Evolutionary conservation across 2,888 invertebrate genomes (phyloP).

Genomic region (Phasia obesa): DNA sequence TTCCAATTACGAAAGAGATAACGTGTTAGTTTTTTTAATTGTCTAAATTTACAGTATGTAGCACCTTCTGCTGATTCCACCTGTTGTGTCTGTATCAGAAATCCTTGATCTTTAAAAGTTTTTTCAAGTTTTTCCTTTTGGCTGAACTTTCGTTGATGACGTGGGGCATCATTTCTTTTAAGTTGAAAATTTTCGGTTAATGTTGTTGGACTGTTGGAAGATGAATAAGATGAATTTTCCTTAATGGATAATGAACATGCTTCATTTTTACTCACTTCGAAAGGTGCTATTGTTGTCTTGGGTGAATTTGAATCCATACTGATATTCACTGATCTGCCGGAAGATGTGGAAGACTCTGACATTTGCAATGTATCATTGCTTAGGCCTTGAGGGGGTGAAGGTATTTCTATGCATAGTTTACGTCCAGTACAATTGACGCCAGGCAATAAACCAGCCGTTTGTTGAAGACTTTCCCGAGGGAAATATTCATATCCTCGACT

Average conservation of each 20-base stretch:
- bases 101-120: slow-evolving; percentile 96
- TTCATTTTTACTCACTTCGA: slow-evolving; percentile 48
- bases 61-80: slow-evolving; percentile 96
- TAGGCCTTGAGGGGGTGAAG: slow-evolving; percentile 80
- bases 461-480: slow-evolving; percentile 88
- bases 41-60: slow-evolving; percentile 96
- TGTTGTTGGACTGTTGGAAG: slow-evolving; percentile 61
- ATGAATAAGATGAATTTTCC: slow-evolving; percentile 38
- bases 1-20: slow-evolving; percentile 97
- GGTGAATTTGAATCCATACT: slow-evolving; percentile 26
- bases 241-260: slow-evolving; percentile 35
- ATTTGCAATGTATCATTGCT: slow-evolving; percentile 81
- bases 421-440: slow-evolving; percentile 84
- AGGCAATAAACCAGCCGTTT: slow-evolving; percentile 84
- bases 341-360: slow-evolving; percentile 78
- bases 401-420: slow-evolving; percentile 78
- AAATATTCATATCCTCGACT: slow-evolving; percentile 90
- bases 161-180: slow-evolving; percentile 4
- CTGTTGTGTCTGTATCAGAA: slow-evolving; percentile 96
- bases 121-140: slow-evolving; percentile 94
- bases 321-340: slow-evolving; percentile 69
- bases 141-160: slow-evolving; percentile 89
- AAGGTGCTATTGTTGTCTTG: slow-evolving; percentile 24
- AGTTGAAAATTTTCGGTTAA: slow-evolving; percentile 22
- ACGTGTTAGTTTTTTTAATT: slow-evolving; percentile 94